A percentile compares a stretch with the other conserved stretches of the same genome.
Evolutionary conservation across 2,797 vertebrate genomes (phyloP).

Genomic region (Chrosomus eos): DNA sequence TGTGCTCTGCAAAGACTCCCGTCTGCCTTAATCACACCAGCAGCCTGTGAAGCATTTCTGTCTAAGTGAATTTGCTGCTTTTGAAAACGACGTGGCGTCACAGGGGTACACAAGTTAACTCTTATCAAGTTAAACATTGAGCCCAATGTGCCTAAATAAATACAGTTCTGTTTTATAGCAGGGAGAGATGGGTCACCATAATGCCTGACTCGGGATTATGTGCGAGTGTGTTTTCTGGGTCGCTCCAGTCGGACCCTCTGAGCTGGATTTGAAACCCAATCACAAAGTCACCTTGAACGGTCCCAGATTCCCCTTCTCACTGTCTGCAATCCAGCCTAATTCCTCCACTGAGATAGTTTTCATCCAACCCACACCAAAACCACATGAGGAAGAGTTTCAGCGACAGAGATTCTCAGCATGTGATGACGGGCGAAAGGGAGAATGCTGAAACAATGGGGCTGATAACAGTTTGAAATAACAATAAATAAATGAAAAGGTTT

Average conservation of each 20-base stretch:
- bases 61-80: constrained; percentile 61
- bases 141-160: constrained; percentile 50
- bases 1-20: constrained; percentile 12
- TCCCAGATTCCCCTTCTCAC: constrained; percentile 64
- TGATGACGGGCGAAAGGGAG: not conserved
- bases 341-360: constrained; percentile 56
- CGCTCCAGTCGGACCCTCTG: constrained; percentile 67
- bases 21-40: constrained; percentile 55
- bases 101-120: constrained; percentile 40
- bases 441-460: not conserved
- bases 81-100: constrained; percentile 38
- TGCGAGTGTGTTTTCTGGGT: constrained; percentile 28
- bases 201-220: constrained; percentile 1
- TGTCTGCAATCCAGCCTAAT: constrained; percentile 57
- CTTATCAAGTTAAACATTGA: constrained; percentile 46
- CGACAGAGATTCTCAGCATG: not conserved
- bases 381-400: constrained; percentile 35
- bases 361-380: constrained; percentile 40
- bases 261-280: constrained; percentile 81
- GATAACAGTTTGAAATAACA: not conserved
- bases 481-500: not conserved
- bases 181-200: constrained; percentile 20
- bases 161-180: constrained; percentile 43
- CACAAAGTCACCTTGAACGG: constrained; percentile 84
- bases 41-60: constrained; percentile 51